Conservation (phyloP, 2,888 invertebrate genomes). For the Ceriagrion tenellum region DNA sequence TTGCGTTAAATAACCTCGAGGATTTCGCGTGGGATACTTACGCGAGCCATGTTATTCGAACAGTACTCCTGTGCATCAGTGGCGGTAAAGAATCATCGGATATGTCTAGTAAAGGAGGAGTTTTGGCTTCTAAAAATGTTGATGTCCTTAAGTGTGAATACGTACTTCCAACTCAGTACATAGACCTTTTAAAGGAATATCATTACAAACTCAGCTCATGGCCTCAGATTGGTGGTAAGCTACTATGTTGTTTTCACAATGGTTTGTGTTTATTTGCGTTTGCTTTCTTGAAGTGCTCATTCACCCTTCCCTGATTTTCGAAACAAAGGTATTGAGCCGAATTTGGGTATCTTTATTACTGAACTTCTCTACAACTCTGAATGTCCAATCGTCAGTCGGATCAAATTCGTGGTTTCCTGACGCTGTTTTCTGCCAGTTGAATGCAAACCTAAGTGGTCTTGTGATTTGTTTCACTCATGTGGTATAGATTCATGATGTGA, state of each 20-base stretch:
- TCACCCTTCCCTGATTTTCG: no score
- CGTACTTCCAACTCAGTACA: conserved; percentile 81
- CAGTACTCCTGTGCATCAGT: conserved; percentile 85
- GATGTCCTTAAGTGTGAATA: conserved; percentile 68
- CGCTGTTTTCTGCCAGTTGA: no score
- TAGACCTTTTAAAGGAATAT: conserved; percentile 83
- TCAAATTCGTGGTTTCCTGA: no score
- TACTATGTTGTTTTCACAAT: background rate
- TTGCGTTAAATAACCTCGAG: conserved; percentile 90
- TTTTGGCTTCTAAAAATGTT: conserved; percentile 73
- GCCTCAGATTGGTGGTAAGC: conserved; percentile 84
- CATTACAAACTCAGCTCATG: conserved; percentile 82
- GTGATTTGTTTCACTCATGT: no score
- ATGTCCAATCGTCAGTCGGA: no score
- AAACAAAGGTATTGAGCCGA: no score
- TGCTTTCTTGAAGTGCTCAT: no score
- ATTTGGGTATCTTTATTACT: no score
- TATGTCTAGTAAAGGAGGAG: conserved; percentile 76
- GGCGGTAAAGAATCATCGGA: conserved; percentile 80
- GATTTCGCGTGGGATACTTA: conserved; percentile 90
- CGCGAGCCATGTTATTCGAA: conserved; percentile 88
- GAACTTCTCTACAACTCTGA: no score
- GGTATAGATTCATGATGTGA: background rate
- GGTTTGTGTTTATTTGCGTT: background rate
- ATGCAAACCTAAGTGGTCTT: no score